Conservation (phyloP, 2,113 vertebrate species). For the Cephalophus harveyi region DNA sequence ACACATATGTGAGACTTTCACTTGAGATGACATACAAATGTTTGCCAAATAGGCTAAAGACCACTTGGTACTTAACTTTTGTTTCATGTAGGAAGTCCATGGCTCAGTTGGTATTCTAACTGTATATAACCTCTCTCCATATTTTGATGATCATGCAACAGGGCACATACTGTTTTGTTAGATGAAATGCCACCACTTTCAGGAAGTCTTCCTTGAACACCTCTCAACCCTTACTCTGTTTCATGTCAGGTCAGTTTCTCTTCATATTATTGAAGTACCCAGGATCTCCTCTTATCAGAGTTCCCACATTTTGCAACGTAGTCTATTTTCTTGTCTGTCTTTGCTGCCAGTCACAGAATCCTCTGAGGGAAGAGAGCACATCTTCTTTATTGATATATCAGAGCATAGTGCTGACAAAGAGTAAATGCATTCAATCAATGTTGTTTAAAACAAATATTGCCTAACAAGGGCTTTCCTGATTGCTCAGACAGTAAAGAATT, state of each 20-base stretch:
- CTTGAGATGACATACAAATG: neutral
- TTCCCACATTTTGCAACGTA: neutral
- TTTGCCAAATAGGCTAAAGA: neutral
- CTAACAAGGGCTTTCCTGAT: neutral
- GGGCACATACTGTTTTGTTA: neutral
- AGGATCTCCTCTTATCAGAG: neutral
- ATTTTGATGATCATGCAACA: neutral
- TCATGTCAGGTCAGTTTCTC: neutral
- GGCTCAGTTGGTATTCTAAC: neutral
- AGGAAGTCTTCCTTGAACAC: neutral
- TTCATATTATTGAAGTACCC: neutral
- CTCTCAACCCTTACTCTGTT: neutral
- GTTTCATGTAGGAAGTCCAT: neutral
- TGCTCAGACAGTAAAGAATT: neutral
- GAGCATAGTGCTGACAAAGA: neutral
- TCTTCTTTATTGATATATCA: neutral
- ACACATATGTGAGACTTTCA: neutral
- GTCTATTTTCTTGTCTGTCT: neutral
- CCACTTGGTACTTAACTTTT: neutral
- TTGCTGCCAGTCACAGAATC: neutral
- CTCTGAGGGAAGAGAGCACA: neutral
- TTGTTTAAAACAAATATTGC: slow-evolving; percentile 50
- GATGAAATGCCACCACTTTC: neutral
- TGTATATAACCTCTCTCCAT: no score
- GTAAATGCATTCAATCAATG: slow-evolving; percentile 15